A percentile compares a stretch with the other conserved stretches of the same genome.
Evolutionary conservation across 2,888 invertebrate genomes (phyloP).

Genomic region (Dyspetes luteomarginatus): DNA sequence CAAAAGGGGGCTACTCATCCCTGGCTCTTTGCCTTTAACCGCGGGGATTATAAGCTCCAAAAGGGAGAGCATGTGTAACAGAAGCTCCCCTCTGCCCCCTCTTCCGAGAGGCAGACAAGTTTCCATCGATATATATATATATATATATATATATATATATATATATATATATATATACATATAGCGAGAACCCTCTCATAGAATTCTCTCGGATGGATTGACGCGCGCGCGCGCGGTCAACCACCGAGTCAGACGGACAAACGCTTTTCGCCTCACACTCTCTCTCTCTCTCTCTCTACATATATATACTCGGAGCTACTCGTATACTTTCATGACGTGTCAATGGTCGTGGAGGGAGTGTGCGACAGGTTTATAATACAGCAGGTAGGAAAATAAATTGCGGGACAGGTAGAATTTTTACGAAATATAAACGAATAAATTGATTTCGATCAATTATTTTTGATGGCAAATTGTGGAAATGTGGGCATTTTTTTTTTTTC

Average conservation of each 20-base stretch:
- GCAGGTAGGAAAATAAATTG: constrained; percentile 14
- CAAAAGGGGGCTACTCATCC: not conserved
- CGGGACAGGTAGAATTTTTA: constrained; percentile 37
- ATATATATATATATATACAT: not conserved
- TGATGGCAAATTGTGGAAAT: too few relatives aligned
- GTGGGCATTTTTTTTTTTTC: too few relatives aligned
- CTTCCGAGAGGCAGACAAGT: too few relatives aligned
- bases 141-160: too few relatives aligned
- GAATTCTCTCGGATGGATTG: too few relatives aligned
- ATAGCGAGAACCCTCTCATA: too few relatives aligned
- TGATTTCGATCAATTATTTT: too few relatives aligned
- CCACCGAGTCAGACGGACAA: constrained; percentile 18
- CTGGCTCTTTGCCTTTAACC: not conserved
- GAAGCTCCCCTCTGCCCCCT: not conserved
- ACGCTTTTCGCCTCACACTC: too few relatives aligned
- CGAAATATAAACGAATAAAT: not conserved
- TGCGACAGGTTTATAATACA: constrained; percentile 32
- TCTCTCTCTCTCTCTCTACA: not conserved
- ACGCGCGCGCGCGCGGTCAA: constrained; percentile 45
- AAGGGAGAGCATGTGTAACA: not conserved
- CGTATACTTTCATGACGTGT: too few relatives aligned
- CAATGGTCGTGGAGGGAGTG: constrained; percentile 46
- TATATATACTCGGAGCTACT: not conserved
- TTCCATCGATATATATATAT: too few relatives aligned
- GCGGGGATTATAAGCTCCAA: not conserved